Conservation (phyloP, 1,140 invertebrate species). For the Portunus trituberculatus region DNA sequence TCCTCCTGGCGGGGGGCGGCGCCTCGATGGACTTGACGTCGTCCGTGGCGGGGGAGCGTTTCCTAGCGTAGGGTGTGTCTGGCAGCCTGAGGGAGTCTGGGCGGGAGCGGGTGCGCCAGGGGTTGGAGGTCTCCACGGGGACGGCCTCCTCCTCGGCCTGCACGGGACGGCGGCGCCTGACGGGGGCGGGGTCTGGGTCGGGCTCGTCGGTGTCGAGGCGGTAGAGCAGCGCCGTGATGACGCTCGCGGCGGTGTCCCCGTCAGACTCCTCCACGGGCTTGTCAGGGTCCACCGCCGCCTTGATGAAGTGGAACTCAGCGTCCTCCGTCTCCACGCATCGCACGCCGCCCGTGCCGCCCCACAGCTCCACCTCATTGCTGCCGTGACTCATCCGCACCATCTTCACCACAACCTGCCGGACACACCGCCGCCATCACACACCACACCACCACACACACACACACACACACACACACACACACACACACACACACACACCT, state of each 20-base stretch:
- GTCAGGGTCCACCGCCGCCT: conserved; percentile 76
- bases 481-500: too few species aligned
- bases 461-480: too few species aligned
- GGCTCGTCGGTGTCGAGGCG: conserved; percentile 63
- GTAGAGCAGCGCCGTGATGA: conserved; percentile 77
- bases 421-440: not conserved
- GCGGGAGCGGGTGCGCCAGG: conserved; percentile 30
- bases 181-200: not conserved
- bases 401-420: conserved; percentile 73
- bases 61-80: conserved; percentile 36
- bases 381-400: conserved; percentile 73
- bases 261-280: conserved; percentile 72
- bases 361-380: conserved; percentile 75
- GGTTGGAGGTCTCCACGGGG: not conserved
- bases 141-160: conserved; percentile 15
- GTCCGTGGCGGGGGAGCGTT: conserved; percentile 40
- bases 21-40: conserved; percentile 42
- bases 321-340: conserved; percentile 69
- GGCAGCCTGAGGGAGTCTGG: conserved; percentile 55
- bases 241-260: conserved; percentile 67
- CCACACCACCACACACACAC: not conserved
- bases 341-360: conserved; percentile 76
- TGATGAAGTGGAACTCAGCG: conserved; percentile 76
- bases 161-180: not conserved
- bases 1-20: conserved; percentile 32